Evolutionary conservation across 2,888 invertebrate species (phyloP).

Genomic region (Meiosimyza platycephala): DNA sequence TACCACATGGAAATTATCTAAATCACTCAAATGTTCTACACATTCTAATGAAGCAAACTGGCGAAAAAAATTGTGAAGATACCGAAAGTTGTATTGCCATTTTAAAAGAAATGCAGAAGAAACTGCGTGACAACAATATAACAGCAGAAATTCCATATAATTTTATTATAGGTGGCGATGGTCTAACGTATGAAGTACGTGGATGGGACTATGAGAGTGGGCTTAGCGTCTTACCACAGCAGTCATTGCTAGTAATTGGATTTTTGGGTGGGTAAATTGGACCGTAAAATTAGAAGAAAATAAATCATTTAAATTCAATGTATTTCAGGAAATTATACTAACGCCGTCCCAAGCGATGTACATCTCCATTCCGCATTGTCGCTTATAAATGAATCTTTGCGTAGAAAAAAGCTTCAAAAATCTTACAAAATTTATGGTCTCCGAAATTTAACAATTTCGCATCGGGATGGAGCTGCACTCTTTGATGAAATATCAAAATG

Average conservation of each 20-base stretch:
- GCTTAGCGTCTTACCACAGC: slow-evolving; percentile 50
- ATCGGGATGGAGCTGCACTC: slow-evolving; percentile 49
- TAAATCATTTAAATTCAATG: background rate
- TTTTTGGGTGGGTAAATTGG: slow-evolving; percentile 65
- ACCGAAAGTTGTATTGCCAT: slow-evolving; percentile 61
- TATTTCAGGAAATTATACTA: slow-evolving; percentile 56
- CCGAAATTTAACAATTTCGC: slow-evolving; percentile 45
- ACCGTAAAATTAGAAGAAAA: too few relatives aligned
- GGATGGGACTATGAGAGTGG: slow-evolving; percentile 68
- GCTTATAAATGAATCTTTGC: slow-evolving; percentile 56
- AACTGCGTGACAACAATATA: background rate
- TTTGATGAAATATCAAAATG: slow-evolving; percentile 51
- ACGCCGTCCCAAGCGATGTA: slow-evolving; percentile 45
- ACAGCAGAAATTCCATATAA: slow-evolving; percentile 65
- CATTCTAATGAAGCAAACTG: slow-evolving; percentile 68
- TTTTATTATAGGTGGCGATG: slow-evolving; percentile 69
- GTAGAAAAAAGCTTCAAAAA: slow-evolving; percentile 51
- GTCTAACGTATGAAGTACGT: slow-evolving; percentile 68
- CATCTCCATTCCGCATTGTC: slow-evolving; percentile 54
- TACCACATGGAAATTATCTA: slow-evolving; percentile 45
- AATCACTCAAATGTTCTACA: slow-evolving; percentile 56
- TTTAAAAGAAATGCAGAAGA: slow-evolving; percentile 64
- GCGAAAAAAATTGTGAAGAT: slow-evolving; percentile 62
- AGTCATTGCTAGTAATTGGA: slow-evolving; percentile 64
- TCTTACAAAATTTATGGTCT: slow-evolving; percentile 46